phyloP scores from a whole-genome alignment of 2,888 invertebrate species.

The Himalopsyche tibetana region DNA sequence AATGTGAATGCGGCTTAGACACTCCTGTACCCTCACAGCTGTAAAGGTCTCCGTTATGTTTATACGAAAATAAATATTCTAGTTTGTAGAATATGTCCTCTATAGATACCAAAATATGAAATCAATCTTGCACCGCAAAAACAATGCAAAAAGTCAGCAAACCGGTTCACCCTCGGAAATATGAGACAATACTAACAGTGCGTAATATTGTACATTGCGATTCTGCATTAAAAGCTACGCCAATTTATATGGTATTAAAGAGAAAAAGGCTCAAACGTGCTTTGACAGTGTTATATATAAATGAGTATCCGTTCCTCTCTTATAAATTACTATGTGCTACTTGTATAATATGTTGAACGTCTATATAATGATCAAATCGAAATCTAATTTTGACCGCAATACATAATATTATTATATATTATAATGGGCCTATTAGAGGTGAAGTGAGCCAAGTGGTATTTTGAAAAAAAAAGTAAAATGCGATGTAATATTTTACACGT shows the following conservation, averaged over 20 bases:
- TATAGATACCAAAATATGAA: constrained; percentile 47
- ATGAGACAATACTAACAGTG: constrained; percentile 61
- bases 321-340: too few relatives aligned
- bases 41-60: background rate
- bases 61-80: background rate
- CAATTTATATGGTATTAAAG: background rate
- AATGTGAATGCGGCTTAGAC: too few relatives aligned
- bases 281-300: too few relatives aligned
- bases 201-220: background rate
- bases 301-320: too few relatives aligned
- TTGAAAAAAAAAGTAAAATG: too few relatives aligned
- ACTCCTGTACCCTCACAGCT: background rate
- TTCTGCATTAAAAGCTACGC: constrained; percentile 3
- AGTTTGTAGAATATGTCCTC: background rate
- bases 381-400: too few relatives aligned
- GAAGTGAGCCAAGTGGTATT: too few relatives aligned
- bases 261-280: background rate
- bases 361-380: too few relatives aligned
- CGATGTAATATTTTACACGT: too few relatives aligned
- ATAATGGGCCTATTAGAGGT: too few relatives aligned
- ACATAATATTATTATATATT: too few relatives aligned
- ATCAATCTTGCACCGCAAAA: constrained; percentile 62
- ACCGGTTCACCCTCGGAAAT: constrained; percentile 58
- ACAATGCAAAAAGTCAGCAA: constrained; percentile 63
- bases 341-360: too few relatives aligned